Base-by-base conservation (phyloP, 2,888 invertebrate species). In the Tridacna gigas region DNA sequence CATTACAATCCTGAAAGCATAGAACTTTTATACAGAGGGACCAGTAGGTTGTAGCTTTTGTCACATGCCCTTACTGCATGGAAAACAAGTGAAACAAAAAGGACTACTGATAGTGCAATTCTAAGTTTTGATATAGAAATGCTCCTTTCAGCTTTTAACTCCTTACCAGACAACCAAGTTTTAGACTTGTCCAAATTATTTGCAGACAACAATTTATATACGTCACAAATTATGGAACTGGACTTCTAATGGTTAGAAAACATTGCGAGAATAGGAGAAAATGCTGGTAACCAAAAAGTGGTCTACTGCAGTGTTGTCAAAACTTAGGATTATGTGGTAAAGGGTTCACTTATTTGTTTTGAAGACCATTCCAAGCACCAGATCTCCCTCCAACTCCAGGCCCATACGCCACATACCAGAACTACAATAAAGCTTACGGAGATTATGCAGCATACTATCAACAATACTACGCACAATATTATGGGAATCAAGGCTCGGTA, bases 381-480 rank as follows among this genome's bases (percentile, higher is more conserved):
- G 48, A 73, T 22, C 48, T 0, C 22, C 71, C 71, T 11, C 48
- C 71, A 47, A 47, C 22, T 3, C 15, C 71, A 73, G 51, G 7
- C 71, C 18, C 18, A 47, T 37, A 73, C 18, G 48, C 37, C 20
- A 47, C 12, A 45, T 48, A 73, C 45, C 56, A 56, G 56, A 71
- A 78, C 13, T 80, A 89, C 28, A 84, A 88, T 74, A 87, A 88
- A 76, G 81, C 84, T n/a, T 92, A 91, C 87, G 89, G 90, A 12
- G 89, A 90, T 20, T 91, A 91, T 86, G 79, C 83, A n/a, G 89
- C 90, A 71, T 88, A 89, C 75, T 91, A 89, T 80, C 88, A 89
- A 60, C 90, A 91, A 77, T 86, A 86, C 48, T 89, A 88, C 74
- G 74, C 84, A 67, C 82, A 86, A 37, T 80, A 86, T 28, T 83